Conservation (phyloP, 2,797 vertebrate genomes). For the Nannoperca australis region DNA sequence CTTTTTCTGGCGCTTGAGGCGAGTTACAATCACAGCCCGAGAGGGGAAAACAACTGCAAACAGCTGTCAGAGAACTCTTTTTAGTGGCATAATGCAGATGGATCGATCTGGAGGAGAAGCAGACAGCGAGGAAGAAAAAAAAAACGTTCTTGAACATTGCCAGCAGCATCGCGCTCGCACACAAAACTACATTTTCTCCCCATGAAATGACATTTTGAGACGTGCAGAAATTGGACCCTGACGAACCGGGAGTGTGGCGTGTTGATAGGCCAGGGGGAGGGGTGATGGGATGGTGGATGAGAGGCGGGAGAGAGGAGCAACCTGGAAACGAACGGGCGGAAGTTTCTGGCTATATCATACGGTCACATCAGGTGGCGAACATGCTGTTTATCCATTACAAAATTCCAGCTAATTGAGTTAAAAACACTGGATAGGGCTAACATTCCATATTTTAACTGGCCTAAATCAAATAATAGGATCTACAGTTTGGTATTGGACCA, state of each 20-base stretch:
- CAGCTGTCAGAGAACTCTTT: constrained; percentile 39
- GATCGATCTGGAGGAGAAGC: constrained; percentile 28
- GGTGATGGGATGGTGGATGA: constrained; percentile 19
- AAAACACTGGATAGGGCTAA: background rate
- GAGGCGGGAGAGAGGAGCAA: background rate
- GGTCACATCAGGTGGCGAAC: background rate
- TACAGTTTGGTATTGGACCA: background rate
- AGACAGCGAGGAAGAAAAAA: background rate
- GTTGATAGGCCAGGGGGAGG: constrained; percentile 12
- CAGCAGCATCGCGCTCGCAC: constrained; percentile 10
- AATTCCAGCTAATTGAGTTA: background rate
- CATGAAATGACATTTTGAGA: constrained; percentile 58
- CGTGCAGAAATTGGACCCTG: constrained; percentile 37
- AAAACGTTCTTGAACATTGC: constrained; percentile 14
- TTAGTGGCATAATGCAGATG: constrained; percentile 40
- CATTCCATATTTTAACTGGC: background rate
- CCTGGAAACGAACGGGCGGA: constrained; percentile 12
- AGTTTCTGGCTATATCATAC: background rate
- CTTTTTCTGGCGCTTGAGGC: constrained; percentile 14
- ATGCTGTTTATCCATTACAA: background rate
- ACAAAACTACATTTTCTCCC: constrained; percentile 43
- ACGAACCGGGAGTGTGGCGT: constrained; percentile 21
- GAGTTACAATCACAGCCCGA: constrained; percentile 20
- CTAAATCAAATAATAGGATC: background rate
- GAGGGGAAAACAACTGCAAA: constrained; percentile 29